Percentiles rank a stretch among this genome's conserved stretches.
Conservation (phyloP, 2,797 vertebrate genomes). For the Bradypodion ventrale region DNA sequence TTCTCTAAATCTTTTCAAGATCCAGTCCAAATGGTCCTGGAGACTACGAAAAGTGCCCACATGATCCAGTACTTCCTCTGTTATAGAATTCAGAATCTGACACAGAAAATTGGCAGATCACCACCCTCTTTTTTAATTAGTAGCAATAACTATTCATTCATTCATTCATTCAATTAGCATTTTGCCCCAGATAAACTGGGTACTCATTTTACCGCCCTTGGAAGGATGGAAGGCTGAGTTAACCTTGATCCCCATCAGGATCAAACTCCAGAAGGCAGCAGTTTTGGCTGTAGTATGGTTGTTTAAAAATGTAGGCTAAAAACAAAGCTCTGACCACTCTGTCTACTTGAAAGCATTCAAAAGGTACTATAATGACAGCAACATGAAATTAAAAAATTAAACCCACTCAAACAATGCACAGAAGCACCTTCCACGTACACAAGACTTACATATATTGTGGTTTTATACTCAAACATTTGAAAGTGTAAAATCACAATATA, state of each 20-base stretch:
- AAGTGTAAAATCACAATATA: not conserved
- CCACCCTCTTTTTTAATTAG: not conserved
- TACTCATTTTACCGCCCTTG: too few relatives aligned
- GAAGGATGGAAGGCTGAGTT: too few relatives aligned
- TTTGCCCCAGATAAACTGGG: too few relatives aligned
- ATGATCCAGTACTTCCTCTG: constrained; percentile 87
- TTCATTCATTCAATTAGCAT: too few relatives aligned
- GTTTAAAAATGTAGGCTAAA: not conserved
- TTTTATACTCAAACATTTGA: not conserved
- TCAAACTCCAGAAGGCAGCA: too few relatives aligned
- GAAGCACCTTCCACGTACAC: not conserved
- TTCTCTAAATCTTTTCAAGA: constrained; percentile 84
- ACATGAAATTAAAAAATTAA: not conserved
- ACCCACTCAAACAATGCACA: not conserved
- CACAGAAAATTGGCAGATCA: constrained; percentile 44
- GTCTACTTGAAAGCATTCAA: not conserved
- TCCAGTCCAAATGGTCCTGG: constrained; percentile 89
- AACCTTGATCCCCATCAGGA: too few relatives aligned
- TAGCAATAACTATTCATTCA: too few relatives aligned
- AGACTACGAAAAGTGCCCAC: constrained; percentile 86
- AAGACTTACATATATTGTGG: too few relatives aligned
- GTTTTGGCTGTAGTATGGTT: not conserved
- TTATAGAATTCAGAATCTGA: constrained; percentile 91
- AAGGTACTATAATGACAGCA: not conserved
- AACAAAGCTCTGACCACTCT: not conserved